Evolutionary conservation across 2,797 vertebrate species (phyloP).

Genomic region (Labroides dimidiatus): DNA sequence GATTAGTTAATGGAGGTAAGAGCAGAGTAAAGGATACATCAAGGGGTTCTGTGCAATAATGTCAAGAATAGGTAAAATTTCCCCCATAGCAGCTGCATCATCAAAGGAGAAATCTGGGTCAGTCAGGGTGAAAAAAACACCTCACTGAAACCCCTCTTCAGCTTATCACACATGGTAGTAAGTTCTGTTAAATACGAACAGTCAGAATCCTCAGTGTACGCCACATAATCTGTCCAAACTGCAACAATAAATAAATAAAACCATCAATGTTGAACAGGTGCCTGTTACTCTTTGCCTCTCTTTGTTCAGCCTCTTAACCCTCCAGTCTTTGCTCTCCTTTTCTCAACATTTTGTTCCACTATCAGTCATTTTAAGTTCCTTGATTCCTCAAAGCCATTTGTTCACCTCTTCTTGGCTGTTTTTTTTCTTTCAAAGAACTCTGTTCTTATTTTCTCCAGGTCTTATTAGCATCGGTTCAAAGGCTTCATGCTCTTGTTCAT

Average conservation of each 20-base stretch:
- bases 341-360: constrained; percentile 38
- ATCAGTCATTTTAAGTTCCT: constrained; percentile 44
- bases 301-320: constrained; percentile 28
- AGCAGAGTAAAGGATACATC: neutral
- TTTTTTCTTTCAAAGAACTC: constrained; percentile 36
- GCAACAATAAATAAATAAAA: too few relatives aligned
- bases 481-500: constrained; percentile 46
- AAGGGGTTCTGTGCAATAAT: constrained; percentile 8
- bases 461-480: constrained; percentile 61
- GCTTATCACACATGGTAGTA: neutral
- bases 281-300: neutral
- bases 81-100: neutral
- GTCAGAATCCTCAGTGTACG: too few relatives aligned
- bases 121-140: neutral
- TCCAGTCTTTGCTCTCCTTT: constrained; percentile 17
- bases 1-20: constrained; percentile 7
- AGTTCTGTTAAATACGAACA: too few relatives aligned
- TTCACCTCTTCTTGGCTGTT: constrained; percentile 31
- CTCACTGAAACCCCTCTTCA: too few relatives aligned
- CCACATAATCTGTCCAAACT: too few relatives aligned
- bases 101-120: neutral
- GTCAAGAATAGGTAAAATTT: constrained; percentile 1
- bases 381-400: constrained; percentile 41
- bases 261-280: too few relatives aligned
- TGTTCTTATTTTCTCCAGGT: constrained; percentile 34